A percentile compares a stretch with the other conserved stretches of the same genome.
Evolutionary conservation across 2,113 vertebrate genomes (phyloP).

Genomic region (Callipepla squamata): DNA sequence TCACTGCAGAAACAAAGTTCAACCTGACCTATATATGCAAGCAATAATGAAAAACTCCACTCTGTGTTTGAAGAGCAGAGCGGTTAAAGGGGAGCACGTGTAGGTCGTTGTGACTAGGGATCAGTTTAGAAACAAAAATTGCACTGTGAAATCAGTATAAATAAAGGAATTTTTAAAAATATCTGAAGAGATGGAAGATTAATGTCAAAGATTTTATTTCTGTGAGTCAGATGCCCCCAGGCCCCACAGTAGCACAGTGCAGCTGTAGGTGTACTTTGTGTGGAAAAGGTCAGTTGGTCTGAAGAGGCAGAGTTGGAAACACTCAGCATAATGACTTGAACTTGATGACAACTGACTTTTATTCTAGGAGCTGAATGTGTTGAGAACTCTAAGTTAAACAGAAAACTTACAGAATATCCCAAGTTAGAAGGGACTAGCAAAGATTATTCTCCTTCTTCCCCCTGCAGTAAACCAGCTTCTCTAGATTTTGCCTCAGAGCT

Average conservation of each 20-base stretch:
- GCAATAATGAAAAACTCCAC: background rate
- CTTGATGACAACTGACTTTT: background rate
- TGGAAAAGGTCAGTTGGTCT: conserved; percentile 28
- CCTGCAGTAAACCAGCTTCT: background rate
- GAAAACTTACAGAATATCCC: background rate
- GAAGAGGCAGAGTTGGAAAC: background rate
- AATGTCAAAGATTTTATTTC: background rate
- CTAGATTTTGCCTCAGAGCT: background rate
- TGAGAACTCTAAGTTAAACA: background rate
- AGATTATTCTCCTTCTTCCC: background rate
- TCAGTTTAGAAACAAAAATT: background rate
- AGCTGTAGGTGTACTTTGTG: background rate
- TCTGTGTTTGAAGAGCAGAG: background rate
- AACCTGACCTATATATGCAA: background rate
- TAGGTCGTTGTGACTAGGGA: background rate
- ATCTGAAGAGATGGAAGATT: background rate
- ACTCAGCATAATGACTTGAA: background rate
- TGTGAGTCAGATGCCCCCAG: background rate
- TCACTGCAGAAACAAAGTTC: background rate
- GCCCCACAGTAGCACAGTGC: background rate
- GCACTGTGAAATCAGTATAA: background rate
- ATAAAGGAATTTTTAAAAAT: background rate
- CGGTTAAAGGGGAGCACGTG: background rate
- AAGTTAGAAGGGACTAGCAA: background rate
- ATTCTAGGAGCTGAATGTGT: background rate